A percentile compares a stretch with the other conserved stretches of the same genome.
phyloP scores from a whole-genome alignment of 2,797 vertebrate genomes.

The Myotis pilosus region DNA sequence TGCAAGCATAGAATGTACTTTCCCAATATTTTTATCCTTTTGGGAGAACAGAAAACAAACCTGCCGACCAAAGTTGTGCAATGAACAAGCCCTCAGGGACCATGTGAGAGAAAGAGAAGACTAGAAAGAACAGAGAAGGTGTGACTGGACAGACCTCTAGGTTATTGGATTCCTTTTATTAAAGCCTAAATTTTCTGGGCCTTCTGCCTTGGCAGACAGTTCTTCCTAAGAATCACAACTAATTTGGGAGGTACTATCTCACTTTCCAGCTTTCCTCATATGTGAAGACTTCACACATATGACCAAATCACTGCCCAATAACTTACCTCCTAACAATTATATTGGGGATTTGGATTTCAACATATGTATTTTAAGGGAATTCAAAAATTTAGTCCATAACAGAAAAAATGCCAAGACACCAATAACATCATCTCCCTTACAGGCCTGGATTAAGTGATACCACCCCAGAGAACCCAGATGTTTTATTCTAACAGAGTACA shows the following conservation, averaged over 20 bases:
- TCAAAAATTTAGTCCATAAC: not conserved
- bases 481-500: not conserved
- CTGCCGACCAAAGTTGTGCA: not conserved
- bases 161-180: slow-evolving; percentile 19
- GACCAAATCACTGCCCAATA: not conserved
- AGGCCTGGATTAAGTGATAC: not conserved
- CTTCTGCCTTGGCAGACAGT: not conserved
- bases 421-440: not conserved
- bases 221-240: not conserved
- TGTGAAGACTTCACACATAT: not conserved
- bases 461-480: not conserved
- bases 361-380: not conserved
- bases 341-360: not conserved
- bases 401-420: not conserved
- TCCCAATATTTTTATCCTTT: not conserved
- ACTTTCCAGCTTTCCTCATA: not conserved
- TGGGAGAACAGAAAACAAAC: not conserved
- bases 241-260: not conserved
- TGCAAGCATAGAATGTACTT: not conserved
- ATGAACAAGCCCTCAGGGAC: not conserved
- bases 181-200: not conserved
- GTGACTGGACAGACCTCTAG: not conserved
- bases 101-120: not conserved
- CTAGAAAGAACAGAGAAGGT: not conserved
- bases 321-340: not conserved